Conservation (phyloP, 2,797 vertebrate species). For the Hydrophis major region DNA sequence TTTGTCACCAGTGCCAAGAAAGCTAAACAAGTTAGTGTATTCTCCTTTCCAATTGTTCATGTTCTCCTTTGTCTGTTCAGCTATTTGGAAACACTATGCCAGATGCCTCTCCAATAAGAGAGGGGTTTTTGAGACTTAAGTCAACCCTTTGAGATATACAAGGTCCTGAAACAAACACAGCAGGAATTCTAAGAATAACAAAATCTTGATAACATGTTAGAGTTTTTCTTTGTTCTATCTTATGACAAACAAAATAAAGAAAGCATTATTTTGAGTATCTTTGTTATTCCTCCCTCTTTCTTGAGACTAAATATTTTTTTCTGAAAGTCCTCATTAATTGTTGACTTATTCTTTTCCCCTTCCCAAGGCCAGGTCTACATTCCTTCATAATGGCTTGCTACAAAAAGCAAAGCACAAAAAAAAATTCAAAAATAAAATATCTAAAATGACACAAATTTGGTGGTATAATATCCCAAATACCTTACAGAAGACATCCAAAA, state of each 20-base stretch:
- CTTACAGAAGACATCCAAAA: background rate
- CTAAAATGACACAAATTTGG: background rate
- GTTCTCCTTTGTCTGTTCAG: background rate
- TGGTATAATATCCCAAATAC: background rate
- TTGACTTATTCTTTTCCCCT: background rate
- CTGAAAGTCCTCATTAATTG: background rate
- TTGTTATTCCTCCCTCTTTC: background rate
- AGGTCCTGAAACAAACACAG: background rate
- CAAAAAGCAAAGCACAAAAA: background rate
- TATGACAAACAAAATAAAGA: background rate
- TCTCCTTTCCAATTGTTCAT: background rate
- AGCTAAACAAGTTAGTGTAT: background rate
- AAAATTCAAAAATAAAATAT: background rate
- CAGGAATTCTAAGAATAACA: background rate
- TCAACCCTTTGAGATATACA: background rate
- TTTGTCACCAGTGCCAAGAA: background rate
- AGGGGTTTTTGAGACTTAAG: background rate
- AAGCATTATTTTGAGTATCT: background rate
- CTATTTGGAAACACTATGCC: background rate
- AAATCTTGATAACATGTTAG: background rate
- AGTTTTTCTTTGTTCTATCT: background rate
- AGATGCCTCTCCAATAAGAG: background rate
- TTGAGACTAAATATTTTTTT: background rate
- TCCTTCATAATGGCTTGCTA: background rate
- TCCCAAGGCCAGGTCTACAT: background rate